A percentile compares a stretch with the other conserved stretches of the same genome.
Evolutionary conservation across 1,140 invertebrate species (phyloP).

Genomic region (Hesperophylax magnus): DNA sequence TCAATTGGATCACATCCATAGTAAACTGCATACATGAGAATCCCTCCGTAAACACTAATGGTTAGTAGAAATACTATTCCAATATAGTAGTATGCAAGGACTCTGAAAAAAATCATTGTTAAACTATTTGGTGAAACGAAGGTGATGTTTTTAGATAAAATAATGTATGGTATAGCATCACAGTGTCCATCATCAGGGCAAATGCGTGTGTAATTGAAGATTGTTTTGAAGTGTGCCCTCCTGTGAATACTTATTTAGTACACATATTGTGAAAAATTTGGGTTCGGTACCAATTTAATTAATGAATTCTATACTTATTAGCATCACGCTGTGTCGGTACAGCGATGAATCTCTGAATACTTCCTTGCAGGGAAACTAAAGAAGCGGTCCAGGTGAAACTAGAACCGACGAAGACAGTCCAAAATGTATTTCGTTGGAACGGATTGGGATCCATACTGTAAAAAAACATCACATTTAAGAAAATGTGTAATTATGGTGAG

Average conservation of each 20-base stretch:
- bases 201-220: too few species aligned
- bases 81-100: conserved; percentile 52
- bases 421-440: conserved; percentile 78
- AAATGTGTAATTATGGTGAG: too few species aligned
- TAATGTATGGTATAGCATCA: too few species aligned
- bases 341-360: conserved; percentile 75
- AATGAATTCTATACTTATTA: conserved; percentile 60
- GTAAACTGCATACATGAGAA: conserved; percentile 82
- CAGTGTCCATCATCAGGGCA: too few species aligned
- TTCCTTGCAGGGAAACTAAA: conserved; percentile 69
- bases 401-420: conserved; percentile 80
- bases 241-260: too few species aligned
- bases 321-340: conserved; percentile 71
- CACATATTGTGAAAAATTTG: too few species aligned
- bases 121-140: too few species aligned
- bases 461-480: too few species aligned
- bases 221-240: too few species aligned
- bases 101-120: conserved; percentile 59
- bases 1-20: conserved; percentile 81
- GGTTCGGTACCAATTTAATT: too few species aligned
- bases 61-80: conserved; percentile 68
- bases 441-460: conserved; percentile 77
- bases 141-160: too few species aligned
- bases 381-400: conserved; percentile 76
- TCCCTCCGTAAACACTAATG: conserved; percentile 75